Base-by-base conservation (phyloP, 2,113 vertebrate genomes). In the Dunckerocampus dactyliophorus region DNA sequence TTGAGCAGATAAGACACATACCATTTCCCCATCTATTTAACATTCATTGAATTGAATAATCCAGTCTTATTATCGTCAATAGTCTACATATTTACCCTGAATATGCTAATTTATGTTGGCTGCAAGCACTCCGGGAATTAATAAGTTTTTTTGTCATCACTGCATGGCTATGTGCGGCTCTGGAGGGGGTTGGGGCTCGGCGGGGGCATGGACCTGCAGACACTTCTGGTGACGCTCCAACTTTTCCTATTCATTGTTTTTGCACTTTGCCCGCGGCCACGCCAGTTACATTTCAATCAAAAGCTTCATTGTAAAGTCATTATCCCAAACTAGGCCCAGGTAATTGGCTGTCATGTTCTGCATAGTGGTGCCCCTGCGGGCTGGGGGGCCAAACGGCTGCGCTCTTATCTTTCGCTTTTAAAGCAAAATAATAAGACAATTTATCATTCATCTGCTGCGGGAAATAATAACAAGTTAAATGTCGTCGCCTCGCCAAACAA, bases 11-110 rank as follows among this genome's bases (percentile, higher is more conserved):
- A 98, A 99, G 94, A 81, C 82, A 85, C 55, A 86, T 60, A 73
- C 90, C 85, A 91, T 92, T 92, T 89, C 88, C 82, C 87, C 93
- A 85, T 93, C 96, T 99, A 95, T 95, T 99, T 99, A 99, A 98
- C 96, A 98, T 99, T 99, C 96, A 99, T 99, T 98, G 95, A 93
- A 98, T 95, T 95, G 94, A 96, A 99, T 98, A 97, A 98, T 99
- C 95, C 94, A 91, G 49, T 90, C 91, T 95, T 95, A 98, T 99
- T 98, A 98, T 99, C 95, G 95, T 94, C 93, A 96, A 96, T 96
- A 93, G 92, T 92, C 93, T 95, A 93, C 93, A 95, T 95, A 95
- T 98, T 96, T 98, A 95, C 95, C 93, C 94, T 94, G 93, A 95
- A 96, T 96, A 99, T 99, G 96, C 93, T 96, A 97, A 99, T 98